phyloP scores from a whole-genome alignment of 2,113 vertebrate species.

The Paraplagusia blochii region DNA sequence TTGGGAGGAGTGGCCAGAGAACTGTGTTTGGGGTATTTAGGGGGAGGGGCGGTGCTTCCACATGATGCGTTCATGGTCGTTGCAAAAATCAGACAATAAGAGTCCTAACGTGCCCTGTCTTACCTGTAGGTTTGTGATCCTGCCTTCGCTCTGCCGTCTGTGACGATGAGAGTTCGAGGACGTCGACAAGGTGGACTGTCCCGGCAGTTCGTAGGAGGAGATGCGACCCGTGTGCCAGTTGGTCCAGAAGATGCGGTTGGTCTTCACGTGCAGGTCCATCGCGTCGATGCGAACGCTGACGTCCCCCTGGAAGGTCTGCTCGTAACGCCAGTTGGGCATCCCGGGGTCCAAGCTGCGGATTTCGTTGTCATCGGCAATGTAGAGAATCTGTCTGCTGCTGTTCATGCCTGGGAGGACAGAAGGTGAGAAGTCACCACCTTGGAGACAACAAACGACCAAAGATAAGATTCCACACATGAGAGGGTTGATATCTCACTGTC shows the following conservation, averaged over 20 bases:
- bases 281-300: constrained; percentile 92
- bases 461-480: background rate
- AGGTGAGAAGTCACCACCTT: background rate
- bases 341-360: constrained; percentile 94
- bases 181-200: constrained; percentile 45
- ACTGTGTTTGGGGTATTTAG: too few relatives aligned
- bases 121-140: constrained; percentile 87
- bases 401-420: constrained; percentile 39
- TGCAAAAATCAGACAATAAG: too few relatives aligned
- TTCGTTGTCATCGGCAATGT: constrained; percentile 95
- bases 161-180: constrained; percentile 83
- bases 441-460: background rate
- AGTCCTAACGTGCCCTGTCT: background rate
- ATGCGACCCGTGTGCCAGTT: constrained; percentile 97
- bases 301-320: constrained; percentile 93
- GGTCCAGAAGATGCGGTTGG: constrained; percentile 95
- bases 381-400: constrained; percentile 78
- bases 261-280: constrained; percentile 94
- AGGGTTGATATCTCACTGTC: constrained; percentile 75
- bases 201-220: constrained; percentile 86
- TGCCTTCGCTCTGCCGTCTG: constrained; percentile 82
- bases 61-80: too few relatives aligned
- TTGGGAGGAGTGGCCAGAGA: too few relatives aligned
- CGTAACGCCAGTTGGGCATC: constrained; percentile 90
- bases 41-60: too few relatives aligned